phyloP scores from a whole-genome alignment of 1,140 invertebrate species.

The Drosophila equinoxialis region DNA sequence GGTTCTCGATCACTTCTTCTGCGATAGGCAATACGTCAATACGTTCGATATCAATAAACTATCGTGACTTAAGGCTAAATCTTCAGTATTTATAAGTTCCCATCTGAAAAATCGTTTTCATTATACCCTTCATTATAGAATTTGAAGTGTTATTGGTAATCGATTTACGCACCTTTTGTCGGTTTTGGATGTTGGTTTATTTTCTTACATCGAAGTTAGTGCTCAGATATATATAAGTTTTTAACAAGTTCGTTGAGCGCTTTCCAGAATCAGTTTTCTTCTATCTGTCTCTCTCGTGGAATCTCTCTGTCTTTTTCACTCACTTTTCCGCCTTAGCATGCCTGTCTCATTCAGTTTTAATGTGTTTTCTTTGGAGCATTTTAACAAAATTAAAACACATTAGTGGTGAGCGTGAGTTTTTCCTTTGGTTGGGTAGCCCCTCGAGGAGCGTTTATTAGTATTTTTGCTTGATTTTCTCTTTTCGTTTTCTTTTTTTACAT shows the following conservation, averaged over 20 bases:
- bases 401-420: conserved; percentile 59
- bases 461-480: conserved; percentile 53
- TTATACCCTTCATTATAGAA: too few relatives aligned
- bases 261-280: background rate
- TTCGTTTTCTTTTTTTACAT: background rate
- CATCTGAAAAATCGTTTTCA: too few relatives aligned
- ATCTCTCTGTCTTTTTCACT: background rate
- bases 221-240: too few relatives aligned
- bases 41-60: too few relatives aligned
- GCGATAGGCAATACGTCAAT: too few relatives aligned
- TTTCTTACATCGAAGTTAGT: background rate
- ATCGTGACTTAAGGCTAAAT: too few relatives aligned
- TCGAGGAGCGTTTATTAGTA: conserved; percentile 46
- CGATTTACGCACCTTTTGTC: too few relatives aligned
- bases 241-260: background rate
- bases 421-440: conserved; percentile 6
- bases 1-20: too few relatives aligned
- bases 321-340: background rate
- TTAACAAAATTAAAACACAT: conserved; percentile 67
- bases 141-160: too few relatives aligned
- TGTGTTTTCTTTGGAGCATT: conserved; percentile 24
- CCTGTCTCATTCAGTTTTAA: conserved; percentile 12
- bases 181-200: background rate
- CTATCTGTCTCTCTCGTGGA: background rate
- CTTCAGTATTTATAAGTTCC: too few relatives aligned